phyloP scores from a whole-genome alignment of 2,888 invertebrate genomes.

The Acleris laterana region DNA sequence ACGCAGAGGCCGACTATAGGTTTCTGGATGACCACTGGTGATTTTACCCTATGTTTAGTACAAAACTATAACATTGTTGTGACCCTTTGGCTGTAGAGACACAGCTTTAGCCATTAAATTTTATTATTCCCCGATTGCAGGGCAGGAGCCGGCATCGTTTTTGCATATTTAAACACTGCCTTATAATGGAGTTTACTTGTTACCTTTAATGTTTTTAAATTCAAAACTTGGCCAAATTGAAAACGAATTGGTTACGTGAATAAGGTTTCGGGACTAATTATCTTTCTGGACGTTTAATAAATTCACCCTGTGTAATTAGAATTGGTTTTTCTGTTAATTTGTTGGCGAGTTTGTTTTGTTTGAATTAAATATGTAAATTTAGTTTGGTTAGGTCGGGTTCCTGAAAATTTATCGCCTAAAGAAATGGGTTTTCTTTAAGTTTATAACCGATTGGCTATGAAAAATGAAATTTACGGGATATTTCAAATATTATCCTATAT shows the following conservation, averaged over 20 bases:
- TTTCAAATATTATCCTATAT: no score
- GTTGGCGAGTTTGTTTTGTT: conserved; percentile 5
- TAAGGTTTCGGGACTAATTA: conserved; percentile 17
- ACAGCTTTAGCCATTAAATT: conserved; percentile 39
- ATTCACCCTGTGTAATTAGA: conserved; percentile 36
- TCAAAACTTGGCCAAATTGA: conserved; percentile 42
- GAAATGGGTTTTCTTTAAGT: not conserved
- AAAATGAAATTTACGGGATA: no score
- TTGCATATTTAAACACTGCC: conserved; percentile 47
- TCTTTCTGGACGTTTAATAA: conserved; percentile 46
- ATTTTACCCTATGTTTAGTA: no score
- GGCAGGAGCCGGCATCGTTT: conserved; percentile 34
- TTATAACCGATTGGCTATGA: no score
- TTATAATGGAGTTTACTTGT: conserved; percentile 49
- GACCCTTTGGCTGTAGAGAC: not conserved
- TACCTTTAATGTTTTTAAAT: conserved; percentile 42
- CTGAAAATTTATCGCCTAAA: not conserved
- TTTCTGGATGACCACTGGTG: no score
- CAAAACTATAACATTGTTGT: not conserved
- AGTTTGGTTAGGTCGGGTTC: not conserved
- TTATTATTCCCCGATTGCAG: conserved; percentile 38
- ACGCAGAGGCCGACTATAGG: no score
- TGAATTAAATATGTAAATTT: conserved; percentile 3
- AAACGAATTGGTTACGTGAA: conserved; percentile 37
- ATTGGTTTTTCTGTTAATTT: conserved; percentile 2